These are phyloP conservation scores for Hippocampus kuda DNA, from an alignment of 2,797 vertebrate species.

Conservation along the genomic window DNA sequence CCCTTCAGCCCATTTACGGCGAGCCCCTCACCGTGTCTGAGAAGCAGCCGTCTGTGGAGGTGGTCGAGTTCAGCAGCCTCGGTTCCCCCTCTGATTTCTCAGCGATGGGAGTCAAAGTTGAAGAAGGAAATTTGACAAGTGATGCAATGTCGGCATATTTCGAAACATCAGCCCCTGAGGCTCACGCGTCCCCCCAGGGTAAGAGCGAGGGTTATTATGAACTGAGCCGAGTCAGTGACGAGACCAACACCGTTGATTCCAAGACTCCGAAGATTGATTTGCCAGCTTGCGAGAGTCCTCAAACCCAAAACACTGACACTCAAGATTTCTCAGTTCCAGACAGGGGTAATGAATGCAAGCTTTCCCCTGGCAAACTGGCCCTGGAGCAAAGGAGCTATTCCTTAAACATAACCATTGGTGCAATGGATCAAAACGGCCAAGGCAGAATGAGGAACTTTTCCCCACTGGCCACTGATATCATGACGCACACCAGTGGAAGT, in stretches of 20 bases:
- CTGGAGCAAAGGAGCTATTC: conserved; percentile 97
- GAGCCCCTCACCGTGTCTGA: conserved; percentile 64
- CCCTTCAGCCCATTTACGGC: conserved; percentile 53
- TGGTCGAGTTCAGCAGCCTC: conserved; percentile 60
- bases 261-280: conserved; percentile 73
- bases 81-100: conserved; percentile 45
- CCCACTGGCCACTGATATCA: conserved; percentile 90
- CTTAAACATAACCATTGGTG: conserved; percentile 90
- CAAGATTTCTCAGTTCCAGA: conserved; percentile 68
- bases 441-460: conserved; percentile 81
- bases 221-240: conserved; percentile 78
- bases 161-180: conserved; percentile 87
- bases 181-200: conserved; percentile 56
- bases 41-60: conserved; percentile 68
- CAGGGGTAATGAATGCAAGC: conserved; percentile 79
- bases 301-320: conserved; percentile 58
- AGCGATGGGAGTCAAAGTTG: conserved; percentile 37
- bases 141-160: conserved; percentile 98
- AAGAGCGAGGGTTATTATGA: conserved; percentile 89
- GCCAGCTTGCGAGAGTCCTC: conserved; percentile 66
- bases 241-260: conserved; percentile 48
- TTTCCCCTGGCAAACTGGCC: conserved; percentile 89
- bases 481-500: conserved; percentile 90
- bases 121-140: conserved; percentile 43
- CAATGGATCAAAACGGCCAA: conserved; percentile 82